phyloP scores from a whole-genome alignment of 2,113 vertebrate genomes.

The Okapia johnstoni region DNA sequence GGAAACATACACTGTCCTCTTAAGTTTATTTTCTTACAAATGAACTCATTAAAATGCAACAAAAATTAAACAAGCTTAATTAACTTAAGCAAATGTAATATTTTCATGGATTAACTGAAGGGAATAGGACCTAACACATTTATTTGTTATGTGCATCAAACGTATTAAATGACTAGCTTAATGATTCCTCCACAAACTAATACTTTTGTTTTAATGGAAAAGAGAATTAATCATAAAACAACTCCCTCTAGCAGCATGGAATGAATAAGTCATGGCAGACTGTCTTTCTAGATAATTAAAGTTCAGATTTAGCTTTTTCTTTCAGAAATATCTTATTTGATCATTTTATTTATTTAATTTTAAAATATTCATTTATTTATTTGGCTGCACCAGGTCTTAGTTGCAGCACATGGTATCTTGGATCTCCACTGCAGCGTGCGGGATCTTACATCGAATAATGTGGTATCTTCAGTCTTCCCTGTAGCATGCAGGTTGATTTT shows the following conservation, averaged over 20 bases:
- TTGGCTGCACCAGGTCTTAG: background rate
- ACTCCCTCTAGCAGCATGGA: background rate
- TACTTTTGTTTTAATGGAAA: slow-evolving; percentile 23
- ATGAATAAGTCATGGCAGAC: background rate
- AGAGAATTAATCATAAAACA: background rate
- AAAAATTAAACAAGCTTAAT: slow-evolving; percentile 21
- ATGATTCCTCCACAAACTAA: background rate
- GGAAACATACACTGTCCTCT: background rate
- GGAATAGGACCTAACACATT: background rate
- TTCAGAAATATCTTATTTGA: background rate
- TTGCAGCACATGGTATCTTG: background rate
- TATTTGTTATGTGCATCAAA: background rate
- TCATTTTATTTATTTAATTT: background rate
- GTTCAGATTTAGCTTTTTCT: background rate
- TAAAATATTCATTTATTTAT: background rate
- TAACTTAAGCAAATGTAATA: slow-evolving; percentile 1
- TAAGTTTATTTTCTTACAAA: background rate
- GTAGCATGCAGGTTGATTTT: background rate
- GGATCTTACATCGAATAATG: background rate
- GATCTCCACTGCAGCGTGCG: background rate
- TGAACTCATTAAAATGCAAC: slow-evolving; percentile 11
- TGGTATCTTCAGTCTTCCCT: background rate
- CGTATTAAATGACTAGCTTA: background rate
- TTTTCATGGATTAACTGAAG: background rate
- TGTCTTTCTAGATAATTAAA: background rate